Evolutionary conservation across 2,888 invertebrate species (phyloP).

Genomic region (Nemotelus nigrinus): DNA sequence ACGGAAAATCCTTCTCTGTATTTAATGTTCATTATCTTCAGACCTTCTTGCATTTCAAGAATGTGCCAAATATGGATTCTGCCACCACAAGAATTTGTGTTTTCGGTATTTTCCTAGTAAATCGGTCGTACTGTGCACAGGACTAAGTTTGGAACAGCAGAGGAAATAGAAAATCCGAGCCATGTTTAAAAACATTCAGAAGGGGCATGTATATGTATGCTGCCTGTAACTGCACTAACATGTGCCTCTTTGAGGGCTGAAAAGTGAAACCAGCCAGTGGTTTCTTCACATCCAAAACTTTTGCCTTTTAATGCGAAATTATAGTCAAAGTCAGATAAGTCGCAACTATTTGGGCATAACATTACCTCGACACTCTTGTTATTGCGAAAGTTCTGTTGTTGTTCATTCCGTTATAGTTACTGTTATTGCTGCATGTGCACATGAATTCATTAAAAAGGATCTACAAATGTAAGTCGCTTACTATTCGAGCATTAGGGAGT

Average conservation of each 20-base stretch:
- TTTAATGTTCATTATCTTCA: conserved; percentile 12
- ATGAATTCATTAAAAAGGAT: conserved; percentile 43
- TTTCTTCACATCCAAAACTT: not conserved
- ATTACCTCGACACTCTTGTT: not conserved
- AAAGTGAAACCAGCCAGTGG: not conserved
- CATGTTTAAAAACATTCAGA: too few species aligned
- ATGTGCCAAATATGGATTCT: not conserved
- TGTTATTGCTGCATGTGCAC: conserved; percentile 28
- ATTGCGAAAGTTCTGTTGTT: conserved; percentile 10
- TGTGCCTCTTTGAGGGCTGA: not conserved
- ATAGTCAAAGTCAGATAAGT: not conserved
- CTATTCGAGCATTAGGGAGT: conserved; percentile 20
- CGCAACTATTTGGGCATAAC: not conserved
- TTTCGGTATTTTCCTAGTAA: conserved; percentile 15
- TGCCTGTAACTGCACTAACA: not conserved
- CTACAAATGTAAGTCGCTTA: conserved; percentile 33
- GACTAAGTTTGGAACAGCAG: too few species aligned
- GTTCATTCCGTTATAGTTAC: conserved; percentile 19
- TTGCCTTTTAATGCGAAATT: not conserved
- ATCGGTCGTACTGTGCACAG: not conserved
- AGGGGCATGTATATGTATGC: too few species aligned
- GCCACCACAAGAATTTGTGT: not conserved
- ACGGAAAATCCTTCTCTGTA: not conserved
- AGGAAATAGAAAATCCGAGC: too few species aligned
- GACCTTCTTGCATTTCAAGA: not conserved